phyloP scores from a whole-genome alignment of 2,113 vertebrate genomes.

The Gyps fulvus region DNA sequence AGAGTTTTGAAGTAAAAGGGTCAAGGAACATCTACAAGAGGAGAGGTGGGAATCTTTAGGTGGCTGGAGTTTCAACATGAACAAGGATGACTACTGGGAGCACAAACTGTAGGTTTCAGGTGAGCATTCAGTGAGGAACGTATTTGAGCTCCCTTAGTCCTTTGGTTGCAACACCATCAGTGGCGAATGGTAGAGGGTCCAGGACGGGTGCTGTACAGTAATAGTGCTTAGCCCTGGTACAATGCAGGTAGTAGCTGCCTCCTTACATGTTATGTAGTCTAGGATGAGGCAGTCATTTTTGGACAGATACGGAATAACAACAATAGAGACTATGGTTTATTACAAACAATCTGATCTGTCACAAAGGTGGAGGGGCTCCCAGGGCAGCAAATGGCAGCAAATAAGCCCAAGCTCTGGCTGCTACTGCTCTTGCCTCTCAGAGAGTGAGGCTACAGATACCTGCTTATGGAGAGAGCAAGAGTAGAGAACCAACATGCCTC shows the following conservation, averaged over 20 bases:
- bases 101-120: neutral
- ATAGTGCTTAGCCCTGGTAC: neutral
- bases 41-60: neutral
- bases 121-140: neutral
- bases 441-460: neutral
- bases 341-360: neutral
- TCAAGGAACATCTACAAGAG: neutral
- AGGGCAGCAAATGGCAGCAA: neutral
- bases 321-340: neutral
- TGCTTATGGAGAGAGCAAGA: neutral
- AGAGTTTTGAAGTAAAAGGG: neutral
- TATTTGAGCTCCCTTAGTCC: neutral
- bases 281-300: neutral
- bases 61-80: neutral
- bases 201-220: neutral
- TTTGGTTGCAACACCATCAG: neutral
- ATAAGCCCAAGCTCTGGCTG: neutral
- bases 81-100: neutral
- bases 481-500: neutral
- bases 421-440: neutral
- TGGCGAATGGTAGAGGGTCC: neutral
- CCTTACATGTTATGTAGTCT: neutral
- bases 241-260: neutral
- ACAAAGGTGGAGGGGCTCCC: neutral
- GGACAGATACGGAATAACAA: neutral